These are phyloP conservation scores for Gyrodactylus bullatarudis DNA, from an alignment of 1,140 invertebrate genomes.

Conservation along the genomic window DNA sequence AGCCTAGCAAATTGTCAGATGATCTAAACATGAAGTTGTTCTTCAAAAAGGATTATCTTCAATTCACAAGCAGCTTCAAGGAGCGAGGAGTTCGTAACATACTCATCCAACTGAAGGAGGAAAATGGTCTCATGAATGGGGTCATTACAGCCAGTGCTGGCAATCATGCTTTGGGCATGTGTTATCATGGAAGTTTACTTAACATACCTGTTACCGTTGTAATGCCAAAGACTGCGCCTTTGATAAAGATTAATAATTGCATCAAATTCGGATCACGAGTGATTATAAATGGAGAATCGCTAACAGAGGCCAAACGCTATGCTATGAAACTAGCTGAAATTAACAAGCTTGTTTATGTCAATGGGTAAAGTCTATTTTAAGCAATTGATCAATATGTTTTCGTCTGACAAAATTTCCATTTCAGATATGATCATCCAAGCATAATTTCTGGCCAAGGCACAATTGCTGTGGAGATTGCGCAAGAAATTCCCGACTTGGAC, in stretches of 20 bases:
- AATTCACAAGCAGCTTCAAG: constrained; percentile 64
- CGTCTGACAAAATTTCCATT: not conserved
- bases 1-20: not conserved
- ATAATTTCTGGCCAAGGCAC: constrained; percentile 72
- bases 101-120: constrained; percentile 31
- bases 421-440: constrained; percentile 54
- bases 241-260: constrained; percentile 68
- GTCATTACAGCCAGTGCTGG: constrained; percentile 64
- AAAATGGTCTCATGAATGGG: constrained; percentile 24
- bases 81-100: constrained; percentile 59
- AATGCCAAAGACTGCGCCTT: constrained; percentile 35
- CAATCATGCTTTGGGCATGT: constrained; percentile 54
- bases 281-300: constrained; percentile 33
- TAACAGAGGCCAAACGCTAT: not conserved
- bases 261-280: constrained; percentile 44
- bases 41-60: constrained; percentile 64
- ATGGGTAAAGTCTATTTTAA: constrained; percentile 8
- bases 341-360: not conserved
- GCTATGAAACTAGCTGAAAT: constrained; percentile 4
- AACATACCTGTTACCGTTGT: constrained; percentile 54
- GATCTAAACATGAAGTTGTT: constrained; percentile 36
- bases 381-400: not conserved
- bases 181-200: constrained; percentile 46
- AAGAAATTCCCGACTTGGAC: constrained; percentile 30
- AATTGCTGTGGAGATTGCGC: constrained; percentile 52